These are phyloP conservation scores for Tachuris rubrigastra DNA, from an alignment of 2,113 vertebrate genomes.

Conservation along the genomic window DNA sequence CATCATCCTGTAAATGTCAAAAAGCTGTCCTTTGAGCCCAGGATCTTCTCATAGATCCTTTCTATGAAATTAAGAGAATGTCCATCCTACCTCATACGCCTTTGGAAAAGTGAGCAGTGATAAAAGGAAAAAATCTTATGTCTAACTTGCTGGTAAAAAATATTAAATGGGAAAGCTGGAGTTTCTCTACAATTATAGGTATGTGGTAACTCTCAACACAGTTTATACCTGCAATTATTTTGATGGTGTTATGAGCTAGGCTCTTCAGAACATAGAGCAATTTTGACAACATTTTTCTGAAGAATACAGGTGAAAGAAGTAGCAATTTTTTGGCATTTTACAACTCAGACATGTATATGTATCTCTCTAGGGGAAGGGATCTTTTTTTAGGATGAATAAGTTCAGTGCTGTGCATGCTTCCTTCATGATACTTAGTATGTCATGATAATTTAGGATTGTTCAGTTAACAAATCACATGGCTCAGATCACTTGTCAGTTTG, in stretches of 20 bases:
- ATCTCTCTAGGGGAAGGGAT: background rate
- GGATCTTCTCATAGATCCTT: background rate
- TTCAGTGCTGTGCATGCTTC: background rate
- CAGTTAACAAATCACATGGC: conserved; percentile 22
- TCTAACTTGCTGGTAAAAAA: background rate
- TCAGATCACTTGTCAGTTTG: conserved; percentile 9
- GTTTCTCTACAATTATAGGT: background rate
- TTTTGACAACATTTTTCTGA: background rate
- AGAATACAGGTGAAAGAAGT: background rate
- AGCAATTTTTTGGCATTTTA: background rate
- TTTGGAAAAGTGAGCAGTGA: background rate
- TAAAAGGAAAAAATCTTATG: background rate
- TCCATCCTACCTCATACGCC: background rate
- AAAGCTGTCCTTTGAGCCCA: background rate
- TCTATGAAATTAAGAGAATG: background rate
- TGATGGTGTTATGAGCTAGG: background rate
- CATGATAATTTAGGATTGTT: background rate
- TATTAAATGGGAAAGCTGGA: background rate
- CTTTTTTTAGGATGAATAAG: background rate
- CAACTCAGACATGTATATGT: background rate
- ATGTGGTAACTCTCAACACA: background rate
- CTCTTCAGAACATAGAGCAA: background rate
- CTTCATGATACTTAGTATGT: background rate
- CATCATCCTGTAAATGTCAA: background rate
- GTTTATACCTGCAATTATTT: background rate